Evolutionary conservation across 2,888 invertebrate species (phyloP).

Genomic region (Phoronis australis): DNA sequence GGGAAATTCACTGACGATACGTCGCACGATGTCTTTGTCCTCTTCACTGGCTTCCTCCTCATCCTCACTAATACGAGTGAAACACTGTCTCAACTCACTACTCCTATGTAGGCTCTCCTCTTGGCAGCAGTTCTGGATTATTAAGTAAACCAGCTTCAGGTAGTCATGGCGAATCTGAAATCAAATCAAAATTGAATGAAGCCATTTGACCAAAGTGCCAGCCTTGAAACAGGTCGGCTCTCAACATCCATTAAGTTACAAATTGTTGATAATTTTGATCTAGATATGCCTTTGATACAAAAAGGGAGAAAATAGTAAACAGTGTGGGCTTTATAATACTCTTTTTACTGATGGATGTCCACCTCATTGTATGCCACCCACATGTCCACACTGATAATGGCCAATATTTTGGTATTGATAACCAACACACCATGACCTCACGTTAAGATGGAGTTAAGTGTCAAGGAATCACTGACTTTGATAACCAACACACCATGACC

Average conservation of each 20-base stretch:
- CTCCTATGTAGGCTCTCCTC: constrained; percentile 27
- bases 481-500: too few species aligned
- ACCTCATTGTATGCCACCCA: too few species aligned
- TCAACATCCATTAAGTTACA: not conserved
- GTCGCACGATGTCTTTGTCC: constrained; percentile 16
- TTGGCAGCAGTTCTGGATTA: constrained; percentile 41
- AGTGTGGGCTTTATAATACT: too few species aligned
- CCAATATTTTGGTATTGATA: too few species aligned
- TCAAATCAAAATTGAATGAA: constrained; percentile 1
- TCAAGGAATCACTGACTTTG: too few species aligned
- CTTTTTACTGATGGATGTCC: too few species aligned
- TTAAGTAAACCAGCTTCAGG: constrained; percentile 35
- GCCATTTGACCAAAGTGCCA: too few species aligned
- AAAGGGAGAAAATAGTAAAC: too few species aligned
- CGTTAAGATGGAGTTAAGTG: too few species aligned
- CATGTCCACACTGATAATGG: too few species aligned
- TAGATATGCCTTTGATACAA: not conserved
- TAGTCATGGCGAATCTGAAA: constrained; percentile 37
- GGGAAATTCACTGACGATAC: constrained; percentile 17
- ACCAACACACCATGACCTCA: too few species aligned
- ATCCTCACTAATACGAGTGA: constrained; percentile 18
- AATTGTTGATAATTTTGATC: constrained; percentile 1
- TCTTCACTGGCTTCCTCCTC: constrained; percentile 12
- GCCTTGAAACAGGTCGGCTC: too few species aligned
- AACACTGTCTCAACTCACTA: constrained; percentile 22